Conservation (phyloP, 2,888 invertebrate species). For the Sphaeridia pumilis region DNA sequence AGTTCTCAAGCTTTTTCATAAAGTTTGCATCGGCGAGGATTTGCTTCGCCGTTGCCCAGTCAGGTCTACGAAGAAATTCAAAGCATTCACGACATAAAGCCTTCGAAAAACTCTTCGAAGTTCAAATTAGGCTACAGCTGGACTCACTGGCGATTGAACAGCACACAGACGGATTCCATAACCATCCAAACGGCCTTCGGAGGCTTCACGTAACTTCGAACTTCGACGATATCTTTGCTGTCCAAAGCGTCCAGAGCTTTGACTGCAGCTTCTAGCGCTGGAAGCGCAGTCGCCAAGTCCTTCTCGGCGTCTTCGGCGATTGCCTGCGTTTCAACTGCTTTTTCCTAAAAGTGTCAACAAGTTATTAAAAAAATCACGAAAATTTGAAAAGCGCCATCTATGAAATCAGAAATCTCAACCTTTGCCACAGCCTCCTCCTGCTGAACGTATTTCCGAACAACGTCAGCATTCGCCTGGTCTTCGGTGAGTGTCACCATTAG, state of each 20-base stretch:
- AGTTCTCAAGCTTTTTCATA: slow-evolving; percentile 65
- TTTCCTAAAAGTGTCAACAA: slow-evolving; percentile 42
- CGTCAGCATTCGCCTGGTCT: slow-evolving; percentile 69
- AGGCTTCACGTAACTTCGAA: slow-evolving; percentile 78
- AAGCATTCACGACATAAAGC: neutral
- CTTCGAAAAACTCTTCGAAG: neutral
- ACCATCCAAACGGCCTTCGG: slow-evolving; percentile 75
- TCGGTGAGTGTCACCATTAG: slow-evolving; percentile 62
- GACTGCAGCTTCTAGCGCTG: slow-evolving; percentile 71
- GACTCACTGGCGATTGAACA: slow-evolving; percentile 65
- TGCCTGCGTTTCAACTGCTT: slow-evolving; percentile 69
- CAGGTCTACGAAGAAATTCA: slow-evolving; percentile 50
- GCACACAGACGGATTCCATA: slow-evolving; percentile 81
- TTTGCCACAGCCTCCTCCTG: slow-evolving; percentile 74
- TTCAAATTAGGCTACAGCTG: neutral
- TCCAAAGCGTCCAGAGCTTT: slow-evolving; percentile 72
- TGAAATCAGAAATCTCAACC: slow-evolving; percentile 40
- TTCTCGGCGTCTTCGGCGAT: slow-evolving; percentile 74
- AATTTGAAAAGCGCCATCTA: neutral
- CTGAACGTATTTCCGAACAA: slow-evolving; percentile 64
- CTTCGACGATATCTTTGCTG: slow-evolving; percentile 80
- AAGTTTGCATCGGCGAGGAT: slow-evolving; percentile 73
- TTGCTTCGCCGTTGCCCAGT: slow-evolving; percentile 73
- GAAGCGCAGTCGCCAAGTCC: slow-evolving; percentile 74
- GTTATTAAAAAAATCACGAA: neutral